phyloP scores from a whole-genome alignment of 2,888 invertebrate genomes.

The Monoplex corrugatus region DNA sequence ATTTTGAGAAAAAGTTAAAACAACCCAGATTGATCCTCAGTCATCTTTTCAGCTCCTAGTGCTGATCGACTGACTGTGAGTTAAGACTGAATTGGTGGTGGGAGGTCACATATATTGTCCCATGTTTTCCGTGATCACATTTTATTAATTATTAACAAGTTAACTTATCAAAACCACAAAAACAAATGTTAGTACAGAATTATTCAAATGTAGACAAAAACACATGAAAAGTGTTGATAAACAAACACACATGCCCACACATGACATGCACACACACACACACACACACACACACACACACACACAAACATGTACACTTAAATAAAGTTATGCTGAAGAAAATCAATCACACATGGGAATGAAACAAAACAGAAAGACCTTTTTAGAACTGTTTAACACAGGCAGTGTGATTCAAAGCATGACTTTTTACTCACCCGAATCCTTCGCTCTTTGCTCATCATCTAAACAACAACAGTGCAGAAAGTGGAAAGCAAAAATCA shows the following conservation, averaged over 20 bases:
- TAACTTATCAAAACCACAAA: too few species aligned
- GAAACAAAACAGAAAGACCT: background rate
- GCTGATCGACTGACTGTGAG: too few species aligned
- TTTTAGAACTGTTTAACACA: background rate
- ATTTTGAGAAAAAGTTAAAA: too few species aligned
- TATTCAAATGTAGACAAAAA: background rate
- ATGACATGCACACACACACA: background rate
- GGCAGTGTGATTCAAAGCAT: background rate
- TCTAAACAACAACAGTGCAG: conserved; percentile 65
- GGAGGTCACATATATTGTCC: too few species aligned
- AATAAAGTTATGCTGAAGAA: background rate
- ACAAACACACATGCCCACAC: too few species aligned
- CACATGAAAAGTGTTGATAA: too few species aligned
- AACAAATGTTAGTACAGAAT: background rate
- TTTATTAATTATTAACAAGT: too few species aligned
- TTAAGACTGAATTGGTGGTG: too few species aligned
- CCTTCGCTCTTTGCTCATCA: conserved; percentile 81
- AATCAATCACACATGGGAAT: background rate
- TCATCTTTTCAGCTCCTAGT: too few species aligned
- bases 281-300: conserved; percentile 17
- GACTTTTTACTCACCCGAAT: conserved; percentile 74
- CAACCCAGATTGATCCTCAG: too few species aligned
- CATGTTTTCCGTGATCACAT: too few species aligned
- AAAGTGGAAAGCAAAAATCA: too few species aligned
- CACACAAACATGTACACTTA: background rate